These are phyloP conservation scores for Abrostola triplasia DNA, from an alignment of 2,888 invertebrate species.

Conservation along the genomic window DNA sequence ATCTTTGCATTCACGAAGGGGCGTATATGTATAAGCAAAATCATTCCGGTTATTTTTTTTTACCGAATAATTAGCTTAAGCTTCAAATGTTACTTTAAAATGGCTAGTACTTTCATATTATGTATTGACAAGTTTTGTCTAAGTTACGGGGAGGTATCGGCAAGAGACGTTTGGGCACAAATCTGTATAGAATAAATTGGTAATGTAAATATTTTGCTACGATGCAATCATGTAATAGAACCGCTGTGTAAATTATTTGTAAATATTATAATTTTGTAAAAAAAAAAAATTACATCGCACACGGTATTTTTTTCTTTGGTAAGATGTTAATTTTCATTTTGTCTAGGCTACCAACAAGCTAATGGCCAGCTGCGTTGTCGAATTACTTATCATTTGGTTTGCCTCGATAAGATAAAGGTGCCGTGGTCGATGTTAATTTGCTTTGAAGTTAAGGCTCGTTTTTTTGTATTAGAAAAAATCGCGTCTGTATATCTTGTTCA, in stretches of 20 bases:
- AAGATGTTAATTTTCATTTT: background rate
- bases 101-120: background rate
- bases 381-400: background rate
- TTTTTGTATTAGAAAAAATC: background rate
- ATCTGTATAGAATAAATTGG: slow-evolving; percentile 56
- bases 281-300: slow-evolving; percentile 7
- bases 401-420: background rate
- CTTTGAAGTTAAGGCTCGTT: background rate
- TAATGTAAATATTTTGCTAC: slow-evolving; percentile 70
- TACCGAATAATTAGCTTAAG: background rate
- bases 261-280: slow-evolving; percentile 58
- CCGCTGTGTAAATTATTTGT: slow-evolving; percentile 26
- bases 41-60: background rate
- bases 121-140: background rate
- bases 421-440: background rate
- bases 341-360: background rate
- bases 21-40: background rate
- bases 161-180: slow-evolving; percentile 66
- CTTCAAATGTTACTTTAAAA: background rate
- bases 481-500: background rate
- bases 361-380: too few relatives aligned
- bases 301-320: slow-evolving; percentile 9
- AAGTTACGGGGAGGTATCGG: slow-evolving; percentile 12
- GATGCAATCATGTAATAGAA: slow-evolving; percentile 41
- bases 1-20: background rate